Base-by-base conservation (phyloP, 1,140 invertebrate genomes). In the Nasonia longicornis region DNA sequence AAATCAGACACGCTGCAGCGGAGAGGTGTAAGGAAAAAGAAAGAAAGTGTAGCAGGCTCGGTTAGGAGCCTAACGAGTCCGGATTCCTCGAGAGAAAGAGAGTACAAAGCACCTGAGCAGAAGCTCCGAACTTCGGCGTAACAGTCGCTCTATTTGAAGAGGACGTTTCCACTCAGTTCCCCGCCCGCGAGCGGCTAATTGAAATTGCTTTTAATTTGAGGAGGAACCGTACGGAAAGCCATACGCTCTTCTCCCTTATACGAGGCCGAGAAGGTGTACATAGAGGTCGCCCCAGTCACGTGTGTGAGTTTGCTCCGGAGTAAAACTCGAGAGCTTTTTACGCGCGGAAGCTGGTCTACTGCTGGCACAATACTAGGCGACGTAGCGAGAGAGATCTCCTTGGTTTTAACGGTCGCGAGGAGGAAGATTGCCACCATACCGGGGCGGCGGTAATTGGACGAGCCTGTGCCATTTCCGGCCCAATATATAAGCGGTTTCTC, bases 391-490 rank as follows among this genome's bases (percentile, higher is more conserved):
- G 42, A n/a, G 42, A 14, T 7, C 8, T 66, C 8, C 58, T 45
- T 35, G n/a, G 63, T 45, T 85, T 85, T 83, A 84, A 83, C 82
- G 63, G 45, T 79, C 31, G 26, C 66, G 31, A 63, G 52, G n/a
- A 48, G 58, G 72, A 85, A 83, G 80, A 85, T 81, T 82, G 76
- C 74, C 20, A 26, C 31, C 20, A 29, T 20, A 48, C 31, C 20
- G 71, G 3, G 20, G 12, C 10, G 20, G 12, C 69, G 16, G 82
- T 85, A 86, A 86, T 85, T 85, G 83, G 81, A 83, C 79, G 72
- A 82, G 82, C 79, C 75, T 81, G 84, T 75, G 48, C 70, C 73
- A 31, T 83, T 85, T 85, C 80, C 83, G 84, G 84, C 82, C 85
- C 80, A 82, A 77, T 84, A 35, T 35, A 35, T 35, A 79, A 84